Evolutionary conservation across 2,888 invertebrate species (phyloP).

Genomic region (Pammene fasciana): DNA sequence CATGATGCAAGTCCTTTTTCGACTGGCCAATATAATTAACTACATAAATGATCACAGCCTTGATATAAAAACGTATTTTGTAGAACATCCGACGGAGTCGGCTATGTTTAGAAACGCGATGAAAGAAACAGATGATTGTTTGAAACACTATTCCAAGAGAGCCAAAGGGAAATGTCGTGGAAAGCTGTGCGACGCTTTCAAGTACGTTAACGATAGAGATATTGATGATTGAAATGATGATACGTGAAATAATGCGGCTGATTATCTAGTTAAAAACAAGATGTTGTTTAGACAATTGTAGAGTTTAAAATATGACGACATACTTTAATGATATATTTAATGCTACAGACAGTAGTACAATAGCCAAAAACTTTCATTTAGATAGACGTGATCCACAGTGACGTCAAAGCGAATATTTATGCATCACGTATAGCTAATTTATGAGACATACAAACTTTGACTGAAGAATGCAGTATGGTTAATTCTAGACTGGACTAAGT

Average conservation of each 20-base stretch:
- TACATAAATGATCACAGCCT: slow-evolving; percentile 72
- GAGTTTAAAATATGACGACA: no score
- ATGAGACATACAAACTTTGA: no score
- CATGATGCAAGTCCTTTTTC: slow-evolving; percentile 67
- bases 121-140: slow-evolving; percentile 60
- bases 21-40: slow-evolving; percentile 65
- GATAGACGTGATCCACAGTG: no score
- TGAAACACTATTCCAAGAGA: slow-evolving; percentile 68
- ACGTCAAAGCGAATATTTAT: no score
- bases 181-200: slow-evolving; percentile 61
- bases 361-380: no score
- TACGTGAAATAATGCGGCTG: neutral
- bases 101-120: slow-evolving; percentile 65
- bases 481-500: no score
- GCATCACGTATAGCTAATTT: no score
- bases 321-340: no score
- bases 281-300: no score
- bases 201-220: slow-evolving; percentile 35
- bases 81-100: slow-evolving; percentile 69
- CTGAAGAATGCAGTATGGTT: no score
- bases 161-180: slow-evolving; percentile 68
- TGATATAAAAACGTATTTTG: slow-evolving; percentile 72
- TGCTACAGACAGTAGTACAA: no score
- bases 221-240: neutral
- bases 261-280: neutral